Conservation (phyloP, 2,113 vertebrate species). For the Nipponia nippon region DNA sequence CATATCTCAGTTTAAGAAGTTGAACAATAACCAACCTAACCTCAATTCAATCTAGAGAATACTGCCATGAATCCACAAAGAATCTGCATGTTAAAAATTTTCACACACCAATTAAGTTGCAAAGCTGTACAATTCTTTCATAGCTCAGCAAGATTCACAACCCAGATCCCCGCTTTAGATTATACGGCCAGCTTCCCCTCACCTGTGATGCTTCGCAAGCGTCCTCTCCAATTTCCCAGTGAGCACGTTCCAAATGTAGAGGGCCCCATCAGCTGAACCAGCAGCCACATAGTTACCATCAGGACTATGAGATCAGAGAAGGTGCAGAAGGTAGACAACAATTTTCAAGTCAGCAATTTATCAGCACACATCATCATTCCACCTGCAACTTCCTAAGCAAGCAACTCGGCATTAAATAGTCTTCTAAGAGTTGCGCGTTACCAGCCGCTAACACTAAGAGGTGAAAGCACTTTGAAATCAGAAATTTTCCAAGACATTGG, state of each 20-base stretch:
- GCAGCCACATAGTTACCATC: constrained; percentile 88
- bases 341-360: background rate
- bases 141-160: background rate
- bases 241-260: constrained; percentile 91
- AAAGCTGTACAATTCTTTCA: background rate
- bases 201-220: constrained; percentile 91
- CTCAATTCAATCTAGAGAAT: background rate
- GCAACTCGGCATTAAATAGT: background rate
- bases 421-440: background rate
- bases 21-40: background rate
- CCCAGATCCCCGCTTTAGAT: background rate
- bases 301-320: constrained; percentile 74
- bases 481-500: background rate
- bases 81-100: background rate
- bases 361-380: background rate
- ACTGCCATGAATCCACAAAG: background rate
- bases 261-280: constrained; percentile 88
- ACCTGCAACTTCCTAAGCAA: background rate
- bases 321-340: background rate
- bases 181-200: background rate
- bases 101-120: background rate
- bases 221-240: constrained; percentile 88
- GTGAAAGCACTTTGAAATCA: background rate
- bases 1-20: background rate
- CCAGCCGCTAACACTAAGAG: background rate